Base-by-base conservation (phyloP, 2,113 vertebrate genomes). In the Gracilinanus agilis region DNA sequence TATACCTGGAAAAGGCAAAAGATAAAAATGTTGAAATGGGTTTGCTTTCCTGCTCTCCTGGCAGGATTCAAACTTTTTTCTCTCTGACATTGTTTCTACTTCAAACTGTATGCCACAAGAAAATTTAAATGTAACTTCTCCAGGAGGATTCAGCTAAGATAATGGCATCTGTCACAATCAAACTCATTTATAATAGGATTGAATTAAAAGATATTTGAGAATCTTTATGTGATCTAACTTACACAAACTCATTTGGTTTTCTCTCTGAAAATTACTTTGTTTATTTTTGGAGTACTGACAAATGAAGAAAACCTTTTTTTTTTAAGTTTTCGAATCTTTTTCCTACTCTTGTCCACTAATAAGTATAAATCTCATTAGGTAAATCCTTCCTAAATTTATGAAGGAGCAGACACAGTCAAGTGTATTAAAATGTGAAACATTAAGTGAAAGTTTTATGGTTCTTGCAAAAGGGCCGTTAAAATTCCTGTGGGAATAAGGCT, bases 11-110 rank as follows among this genome's bases (percentile, higher is more conserved):
- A 34, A 92, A 94, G 67, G 7, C 54, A 54, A 13, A 44, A 95
- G 54, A 44, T 95, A 93, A 94, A 91, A 97, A 67, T 55, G 61
- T 75, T 90, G 56, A 34, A 21, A 91, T 53, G 53, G 91, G 21
- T 88, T 9, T 49, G 49, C 93, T 95, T 91, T 96, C 24, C 34
- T 29, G 25, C 13, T 92, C 54, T 91, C 54, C 49, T 40, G 23
- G 90, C 29, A 53, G 44, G 89, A 54, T 29, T 10, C 16, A 19
- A 94, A 44, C 89, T 92, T 34, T 94, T n/a, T n/a, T 92, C n/a
- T 0, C 19, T 16, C 1, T 11, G 21, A 58, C 89, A 24, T 56
- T 91, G 94, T 94, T 93, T 83, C 19, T 21, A 21, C 19, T 83
- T 83, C 67, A 83, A 83, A 21, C 12, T 40, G 12, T 75, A 90